Evolutionary conservation across 1,140 invertebrate genomes (phyloP), one percentile per base, ranked within the genome.

Genomic region (Triops longicaudatus): DNA sequence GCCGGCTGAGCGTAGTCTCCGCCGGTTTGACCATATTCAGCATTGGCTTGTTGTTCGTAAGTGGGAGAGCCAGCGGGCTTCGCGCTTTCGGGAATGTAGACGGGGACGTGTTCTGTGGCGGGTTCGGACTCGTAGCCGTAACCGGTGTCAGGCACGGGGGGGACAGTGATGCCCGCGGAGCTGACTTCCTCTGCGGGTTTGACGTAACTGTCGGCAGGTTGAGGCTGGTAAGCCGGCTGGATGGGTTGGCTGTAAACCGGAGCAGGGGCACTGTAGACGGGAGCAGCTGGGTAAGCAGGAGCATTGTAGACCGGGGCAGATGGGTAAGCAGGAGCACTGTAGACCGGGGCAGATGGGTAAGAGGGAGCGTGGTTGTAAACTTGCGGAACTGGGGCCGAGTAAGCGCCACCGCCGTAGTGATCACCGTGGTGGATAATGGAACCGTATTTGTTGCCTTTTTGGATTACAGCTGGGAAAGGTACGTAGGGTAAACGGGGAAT

Each of bases 161-260:
- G 50, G 50, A 63, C 50, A 63, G 50, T 63, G 6, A 63, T 2
- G 5, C 50, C 50, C 10, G 10, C 22, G 6, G 10, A 9, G 14
- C 17, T 22, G 14, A 22, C 50, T 17, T 63, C 50, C 22, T 63
- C 50, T 22, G 22, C 50, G 14, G 50, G 50, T 22, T 63, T 63
- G 50, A 17, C 50, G 7, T 63, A 63, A 14, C 9, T 63, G 14
- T 6, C 14, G 22, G 50, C 50, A 63, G 50, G 50, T 9, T 63
- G 50, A 1, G 14, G 50, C 22, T 63, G 10, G 50, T 63, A 63
- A 14, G 22, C 50, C 6, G 50, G 50, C 50, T 63, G 11, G 31
- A 37, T 37, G 31, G 31, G 74, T 26, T 75, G 74, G 12, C 27
- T 17, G 22, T 75, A 75, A 44, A 42, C 22, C 28, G 76, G 76